A percentile compares a stretch with the other conserved stretches of the same genome.
These are phyloP conservation scores for Pachymerium ferrugineum DNA, from an alignment of 2,888 invertebrate species.

Conservation along the genomic window DNA sequence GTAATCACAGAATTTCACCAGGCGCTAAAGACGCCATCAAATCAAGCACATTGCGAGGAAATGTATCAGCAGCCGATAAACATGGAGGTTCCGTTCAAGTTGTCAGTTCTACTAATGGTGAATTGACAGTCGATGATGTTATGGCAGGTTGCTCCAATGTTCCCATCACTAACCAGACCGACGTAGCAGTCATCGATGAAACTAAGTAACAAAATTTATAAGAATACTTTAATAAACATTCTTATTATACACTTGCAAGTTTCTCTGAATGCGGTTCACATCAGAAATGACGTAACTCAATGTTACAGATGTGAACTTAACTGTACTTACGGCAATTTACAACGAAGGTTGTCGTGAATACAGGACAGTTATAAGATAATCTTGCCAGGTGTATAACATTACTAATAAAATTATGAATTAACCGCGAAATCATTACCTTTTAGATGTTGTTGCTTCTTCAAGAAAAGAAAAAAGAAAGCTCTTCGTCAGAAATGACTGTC, in stretches of 20 bases:
- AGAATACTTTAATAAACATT: not conserved
- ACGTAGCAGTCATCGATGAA: conserved; percentile 93
- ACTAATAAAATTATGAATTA: not conserved
- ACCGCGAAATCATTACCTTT: conserved; percentile 46
- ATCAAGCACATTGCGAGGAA: conserved; percentile 39
- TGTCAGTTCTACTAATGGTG: conserved; percentile 95
- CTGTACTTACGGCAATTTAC: too few species aligned
- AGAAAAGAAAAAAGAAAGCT: conserved; percentile 98
- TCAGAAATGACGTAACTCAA: too few species aligned
- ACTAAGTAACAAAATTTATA: conserved; percentile 67
- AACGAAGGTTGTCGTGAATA: too few species aligned
- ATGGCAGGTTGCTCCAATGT: conserved; percentile 96
- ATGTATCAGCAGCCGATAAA: conserved; percentile 79
- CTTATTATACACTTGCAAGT: too few species aligned
- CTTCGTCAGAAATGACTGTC: conserved; percentile 84
- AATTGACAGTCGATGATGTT: conserved; percentile 89
- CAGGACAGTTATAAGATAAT: too few species aligned
- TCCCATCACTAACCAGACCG: conserved; percentile 87
- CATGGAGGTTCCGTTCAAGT: conserved; percentile 92
- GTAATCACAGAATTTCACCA: conserved; percentile 41
- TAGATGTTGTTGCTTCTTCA: conserved; percentile 99
- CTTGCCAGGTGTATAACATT: conserved; percentile 42
- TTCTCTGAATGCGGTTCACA: too few species aligned
- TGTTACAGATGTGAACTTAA: too few species aligned
- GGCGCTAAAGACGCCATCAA: conserved; percentile 40